phyloP scores from a whole-genome alignment of 2,888 invertebrate genomes.

The Pristionchus entomophagus region DNA sequence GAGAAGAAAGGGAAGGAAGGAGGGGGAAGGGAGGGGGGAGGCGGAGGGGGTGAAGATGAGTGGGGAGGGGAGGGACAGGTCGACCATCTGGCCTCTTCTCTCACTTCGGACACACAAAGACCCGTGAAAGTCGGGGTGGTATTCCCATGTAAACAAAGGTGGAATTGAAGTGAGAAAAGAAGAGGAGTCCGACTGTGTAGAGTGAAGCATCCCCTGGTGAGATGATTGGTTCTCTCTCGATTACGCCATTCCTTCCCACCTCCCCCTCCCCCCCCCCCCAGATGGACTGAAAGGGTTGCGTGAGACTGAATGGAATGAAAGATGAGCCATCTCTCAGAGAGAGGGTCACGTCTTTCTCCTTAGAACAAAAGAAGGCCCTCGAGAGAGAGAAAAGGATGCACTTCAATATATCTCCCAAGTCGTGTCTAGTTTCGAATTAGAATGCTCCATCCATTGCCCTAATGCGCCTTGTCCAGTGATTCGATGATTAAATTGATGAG shows the following conservation, averaged over 20 bases:
- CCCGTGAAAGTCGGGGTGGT: background rate
- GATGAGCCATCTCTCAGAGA: background rate
- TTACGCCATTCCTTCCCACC: background rate
- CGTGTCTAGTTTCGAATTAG: background rate
- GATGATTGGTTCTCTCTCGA: background rate
- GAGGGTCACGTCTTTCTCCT: background rate
- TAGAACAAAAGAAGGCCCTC: background rate
- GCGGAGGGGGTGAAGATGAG: too few species aligned
- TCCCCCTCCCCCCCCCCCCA: too few species aligned
- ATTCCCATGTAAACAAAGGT: background rate
- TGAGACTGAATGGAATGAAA: background rate
- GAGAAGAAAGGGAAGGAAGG: background rate
- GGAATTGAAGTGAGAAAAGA: background rate
- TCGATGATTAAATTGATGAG: background rate
- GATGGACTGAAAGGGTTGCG: background rate
- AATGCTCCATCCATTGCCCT: background rate
- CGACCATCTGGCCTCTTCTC: background rate
- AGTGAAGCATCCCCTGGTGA: background rate
- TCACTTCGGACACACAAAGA: background rate
- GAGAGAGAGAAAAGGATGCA: background rate
- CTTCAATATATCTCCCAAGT: background rate
- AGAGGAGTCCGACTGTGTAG: background rate
- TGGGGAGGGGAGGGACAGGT: background rate
- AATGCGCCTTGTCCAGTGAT: slow-evolving; percentile 9
- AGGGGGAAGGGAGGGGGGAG: too few species aligned